These are phyloP conservation scores for Oedothorax gibbosus DNA, from an alignment of 1,140 invertebrate species.

Conservation along the genomic window DNA sequence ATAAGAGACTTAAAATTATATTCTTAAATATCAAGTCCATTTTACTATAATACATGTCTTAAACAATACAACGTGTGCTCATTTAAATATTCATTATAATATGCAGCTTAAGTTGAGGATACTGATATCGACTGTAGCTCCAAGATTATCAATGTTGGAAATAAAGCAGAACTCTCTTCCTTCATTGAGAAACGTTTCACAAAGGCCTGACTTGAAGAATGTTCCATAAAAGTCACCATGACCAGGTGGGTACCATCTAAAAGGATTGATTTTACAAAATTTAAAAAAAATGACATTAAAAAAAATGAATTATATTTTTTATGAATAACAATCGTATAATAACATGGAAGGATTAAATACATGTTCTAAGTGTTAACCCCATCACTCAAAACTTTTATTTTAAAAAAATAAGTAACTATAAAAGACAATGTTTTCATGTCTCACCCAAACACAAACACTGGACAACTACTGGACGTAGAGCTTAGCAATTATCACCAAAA, in stretches of 20 bases:
- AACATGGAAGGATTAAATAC: background rate
- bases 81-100: background rate
- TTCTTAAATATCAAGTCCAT: no score
- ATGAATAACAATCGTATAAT: background rate
- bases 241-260: slow-evolving; percentile 97
- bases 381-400: no score
- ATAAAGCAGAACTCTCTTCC: slow-evolving; percentile 96
- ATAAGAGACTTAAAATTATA: no score
- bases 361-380: no score
- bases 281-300: background rate
- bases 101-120: slow-evolving; percentile 57
- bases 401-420: no score
- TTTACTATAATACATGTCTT: no score
- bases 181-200: slow-evolving; percentile 88
- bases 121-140: slow-evolving; percentile 95
- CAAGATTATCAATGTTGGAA: slow-evolving; percentile 99
- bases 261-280: slow-evolving; percentile 57
- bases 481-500: no score
- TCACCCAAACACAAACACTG: no score
- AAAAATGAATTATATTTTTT: background rate
- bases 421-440: no score
- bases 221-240: slow-evolving; percentile 99
- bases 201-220: slow-evolving; percentile 92
- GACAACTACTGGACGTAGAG: no score
- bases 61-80: no score